These are phyloP conservation scores for Aplochiton taeniatus DNA, from an alignment of 2,797 vertebrate species.

Conservation along the genomic window DNA sequence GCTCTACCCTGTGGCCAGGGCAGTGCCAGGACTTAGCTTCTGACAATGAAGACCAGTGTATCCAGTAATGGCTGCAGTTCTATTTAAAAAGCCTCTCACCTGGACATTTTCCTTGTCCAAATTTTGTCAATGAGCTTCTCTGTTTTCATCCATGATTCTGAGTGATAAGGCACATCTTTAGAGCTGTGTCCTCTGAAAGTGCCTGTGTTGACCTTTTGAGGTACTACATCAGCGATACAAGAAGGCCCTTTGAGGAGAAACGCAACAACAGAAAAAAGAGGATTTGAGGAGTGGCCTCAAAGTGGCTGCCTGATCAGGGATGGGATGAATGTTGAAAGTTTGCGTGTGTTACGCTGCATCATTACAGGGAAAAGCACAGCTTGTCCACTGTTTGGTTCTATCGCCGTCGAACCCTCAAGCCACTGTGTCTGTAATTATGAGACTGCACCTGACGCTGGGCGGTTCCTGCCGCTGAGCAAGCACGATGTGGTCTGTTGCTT, in stretches of 20 bases:
- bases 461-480: background rate
- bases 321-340: too few relatives aligned
- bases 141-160: constrained; percentile 38
- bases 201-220: too few relatives aligned
- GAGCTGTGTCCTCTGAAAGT: background rate
- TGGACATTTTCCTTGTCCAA: constrained; percentile 34
- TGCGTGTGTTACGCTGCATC: background rate
- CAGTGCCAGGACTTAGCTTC: background rate
- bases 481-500: constrained; percentile 1
- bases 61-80: constrained; percentile 16
- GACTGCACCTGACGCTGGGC: background rate
- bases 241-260: too few relatives aligned
- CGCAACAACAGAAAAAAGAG: too few relatives aligned
- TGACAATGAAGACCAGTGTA: constrained; percentile 62
- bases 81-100: constrained; percentile 33
- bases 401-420: background rate
- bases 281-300: too few relatives aligned
- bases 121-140: constrained; percentile 44
- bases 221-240: too few relatives aligned
- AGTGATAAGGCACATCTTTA: background rate
- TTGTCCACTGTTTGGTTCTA: background rate
- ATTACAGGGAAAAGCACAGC: background rate
- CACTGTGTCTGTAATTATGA: background rate
- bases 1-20: constrained; percentile 48
- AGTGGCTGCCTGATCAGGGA: too few relatives aligned